These are phyloP conservation scores for Pedionomus torquatus DNA, from an alignment of 2,113 vertebrate species.

Conservation along the genomic window DNA sequence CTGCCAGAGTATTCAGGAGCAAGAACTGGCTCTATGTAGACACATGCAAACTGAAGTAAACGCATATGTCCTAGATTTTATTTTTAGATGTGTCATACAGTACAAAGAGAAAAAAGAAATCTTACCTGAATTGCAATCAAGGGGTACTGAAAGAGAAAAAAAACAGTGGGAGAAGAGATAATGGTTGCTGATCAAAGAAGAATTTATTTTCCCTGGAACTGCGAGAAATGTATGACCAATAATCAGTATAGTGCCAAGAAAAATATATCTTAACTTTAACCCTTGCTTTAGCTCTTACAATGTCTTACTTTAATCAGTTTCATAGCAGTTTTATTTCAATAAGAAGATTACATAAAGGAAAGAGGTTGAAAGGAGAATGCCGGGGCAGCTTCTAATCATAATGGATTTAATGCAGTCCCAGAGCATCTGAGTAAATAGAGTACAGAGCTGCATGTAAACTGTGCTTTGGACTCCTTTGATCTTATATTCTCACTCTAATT, in stretches of 20 bases:
- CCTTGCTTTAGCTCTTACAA: no score
- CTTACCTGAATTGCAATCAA: constrained; percentile 66
- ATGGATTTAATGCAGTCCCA: background rate
- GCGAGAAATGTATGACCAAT: background rate
- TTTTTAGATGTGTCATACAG: background rate
- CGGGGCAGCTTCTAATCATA: background rate
- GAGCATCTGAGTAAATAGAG: background rate
- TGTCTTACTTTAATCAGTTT: background rate
- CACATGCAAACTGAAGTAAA: background rate
- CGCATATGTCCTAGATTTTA: background rate
- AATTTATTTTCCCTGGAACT: background rate
- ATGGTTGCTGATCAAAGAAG: background rate
- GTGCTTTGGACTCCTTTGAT: background rate
- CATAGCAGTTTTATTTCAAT: background rate
- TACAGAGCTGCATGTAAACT: background rate
- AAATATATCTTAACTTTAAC: no score
- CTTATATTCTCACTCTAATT: background rate
- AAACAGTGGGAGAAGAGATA: background rate
- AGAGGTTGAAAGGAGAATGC: background rate
- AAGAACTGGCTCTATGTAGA: background rate
- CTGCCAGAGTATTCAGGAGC: background rate
- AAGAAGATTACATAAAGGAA: background rate
- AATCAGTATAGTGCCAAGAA: background rate
- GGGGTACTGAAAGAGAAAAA: constrained; percentile 53
- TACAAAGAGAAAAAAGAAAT: background rate